Evolutionary conservation across 2,113 vertebrate genomes (phyloP).

Genomic region (Percopsis transmontana): DNA sequence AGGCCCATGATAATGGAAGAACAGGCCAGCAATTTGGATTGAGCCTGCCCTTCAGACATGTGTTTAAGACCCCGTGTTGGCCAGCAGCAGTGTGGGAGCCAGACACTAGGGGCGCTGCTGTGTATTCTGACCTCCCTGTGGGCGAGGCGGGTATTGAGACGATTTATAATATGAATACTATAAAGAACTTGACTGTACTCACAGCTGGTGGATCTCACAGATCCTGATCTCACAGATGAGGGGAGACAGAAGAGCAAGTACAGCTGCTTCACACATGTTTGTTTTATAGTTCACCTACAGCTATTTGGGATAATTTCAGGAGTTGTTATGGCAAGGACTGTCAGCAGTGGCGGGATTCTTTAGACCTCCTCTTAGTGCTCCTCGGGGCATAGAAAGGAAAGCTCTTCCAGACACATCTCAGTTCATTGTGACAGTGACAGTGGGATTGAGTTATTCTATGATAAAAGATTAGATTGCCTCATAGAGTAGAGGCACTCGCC

Average conservation of each 20-base stretch:
- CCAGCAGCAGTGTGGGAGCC: no score
- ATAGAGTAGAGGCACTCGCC: constrained; percentile 10
- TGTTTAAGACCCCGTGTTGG: no score
- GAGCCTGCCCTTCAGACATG: no score
- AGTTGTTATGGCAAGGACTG: constrained; percentile 57
- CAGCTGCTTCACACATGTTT: constrained; percentile 61
- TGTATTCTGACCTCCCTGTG: no score
- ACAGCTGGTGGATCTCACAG: constrained; percentile 5
- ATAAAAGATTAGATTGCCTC: background rate
- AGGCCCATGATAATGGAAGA: no score
- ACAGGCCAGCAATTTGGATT: no score
- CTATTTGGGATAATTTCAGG: constrained; percentile 67
- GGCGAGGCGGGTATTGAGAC: no score
- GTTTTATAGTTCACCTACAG: constrained; percentile 67
- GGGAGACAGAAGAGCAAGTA: constrained; percentile 30
- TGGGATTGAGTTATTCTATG: background rate
- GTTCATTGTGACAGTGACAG: background rate
- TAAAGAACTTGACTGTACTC: no score
- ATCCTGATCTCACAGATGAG: constrained; percentile 34
- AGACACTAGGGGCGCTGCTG: no score
- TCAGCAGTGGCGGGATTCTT: constrained; percentile 11
- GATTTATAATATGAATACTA: no score
- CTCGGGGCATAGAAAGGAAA: background rate
- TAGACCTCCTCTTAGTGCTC: background rate
- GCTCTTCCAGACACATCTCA: constrained; percentile 1